Percentiles rank a stretch among this genome's conserved stretches.
These are phyloP conservation scores for Sternotherus odoratus DNA, from an alignment of 2,797 vertebrate genomes.

Conservation along the genomic window DNA sequence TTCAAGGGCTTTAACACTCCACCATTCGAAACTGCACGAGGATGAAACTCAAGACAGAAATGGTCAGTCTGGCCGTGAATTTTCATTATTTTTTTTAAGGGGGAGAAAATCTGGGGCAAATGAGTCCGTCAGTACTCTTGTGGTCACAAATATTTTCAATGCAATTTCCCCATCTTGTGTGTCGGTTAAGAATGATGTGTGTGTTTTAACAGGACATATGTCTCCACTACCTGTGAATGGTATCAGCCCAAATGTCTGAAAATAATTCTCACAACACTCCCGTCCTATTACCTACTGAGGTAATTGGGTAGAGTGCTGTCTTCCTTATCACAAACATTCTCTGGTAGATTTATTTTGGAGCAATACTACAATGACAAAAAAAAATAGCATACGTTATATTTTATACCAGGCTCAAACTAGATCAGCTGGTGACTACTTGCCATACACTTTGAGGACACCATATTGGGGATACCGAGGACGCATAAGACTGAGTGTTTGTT, in stretches of 20 bases:
- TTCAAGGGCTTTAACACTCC: neutral
- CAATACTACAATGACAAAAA: neutral
- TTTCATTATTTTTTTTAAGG: neutral
- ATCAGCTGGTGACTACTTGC: neutral
- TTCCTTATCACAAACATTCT: constrained; percentile 10
- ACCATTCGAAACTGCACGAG: constrained; percentile 7
- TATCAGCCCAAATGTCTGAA: neutral
- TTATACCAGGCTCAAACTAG: neutral
- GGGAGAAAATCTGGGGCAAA: neutral
- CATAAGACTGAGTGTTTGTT: too few relatives aligned
- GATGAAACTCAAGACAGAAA: neutral
- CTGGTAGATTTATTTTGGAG: neutral
- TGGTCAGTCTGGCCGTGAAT: neutral
- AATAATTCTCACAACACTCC: constrained; percentile 15
- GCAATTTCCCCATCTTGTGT: neutral
- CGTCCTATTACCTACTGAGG: neutral
- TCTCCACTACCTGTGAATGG: constrained; percentile 6
- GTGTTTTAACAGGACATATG: neutral
- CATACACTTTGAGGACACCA: neutral
- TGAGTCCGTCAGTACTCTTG: neutral
- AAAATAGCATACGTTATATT: neutral
- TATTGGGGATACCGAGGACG: too few relatives aligned
- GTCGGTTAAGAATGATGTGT: neutral
- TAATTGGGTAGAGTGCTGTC: neutral
- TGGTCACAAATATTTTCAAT: neutral